Evolutionary conservation across 2,888 invertebrate genomes (phyloP).

Genomic region (Tetragnatha montana): DNA sequence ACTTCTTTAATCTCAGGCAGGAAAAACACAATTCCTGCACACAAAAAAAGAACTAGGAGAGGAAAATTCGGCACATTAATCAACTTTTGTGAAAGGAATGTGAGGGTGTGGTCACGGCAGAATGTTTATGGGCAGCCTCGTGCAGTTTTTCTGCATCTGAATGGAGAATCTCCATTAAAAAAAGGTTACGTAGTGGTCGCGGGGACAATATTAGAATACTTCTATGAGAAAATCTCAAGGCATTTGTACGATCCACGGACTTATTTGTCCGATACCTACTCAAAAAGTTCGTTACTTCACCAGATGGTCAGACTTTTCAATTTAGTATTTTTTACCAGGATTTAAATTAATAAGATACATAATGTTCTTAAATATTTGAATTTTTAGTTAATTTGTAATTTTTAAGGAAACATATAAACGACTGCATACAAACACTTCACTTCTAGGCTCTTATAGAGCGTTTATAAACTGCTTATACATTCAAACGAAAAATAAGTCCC

Average conservation of each 20-base stretch:
- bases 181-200: background rate
- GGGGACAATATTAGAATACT: background rate
- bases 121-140: background rate
- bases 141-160: background rate
- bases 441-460: too few species aligned
- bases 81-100: conserved; percentile 19
- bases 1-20: background rate
- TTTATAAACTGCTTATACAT: too few species aligned
- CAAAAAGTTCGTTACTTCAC: background rate
- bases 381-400: background rate
- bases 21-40: background rate
- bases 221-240: background rate
- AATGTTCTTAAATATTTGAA: background rate
- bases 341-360: background rate
- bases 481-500: too few species aligned
- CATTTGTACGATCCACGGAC: background rate
- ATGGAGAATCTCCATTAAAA: background rate
- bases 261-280: background rate
- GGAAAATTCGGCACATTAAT: conserved; percentile 17
- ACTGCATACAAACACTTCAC: too few species aligned
- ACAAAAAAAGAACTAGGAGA: background rate
- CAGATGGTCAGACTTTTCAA: background rate
- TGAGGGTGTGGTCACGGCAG: conserved; percentile 13
- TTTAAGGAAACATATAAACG: background rate
- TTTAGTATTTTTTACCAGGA: background rate